Conservation (phyloP, 2,797 vertebrate species). For the Eutrigla gurnardus region DNA sequence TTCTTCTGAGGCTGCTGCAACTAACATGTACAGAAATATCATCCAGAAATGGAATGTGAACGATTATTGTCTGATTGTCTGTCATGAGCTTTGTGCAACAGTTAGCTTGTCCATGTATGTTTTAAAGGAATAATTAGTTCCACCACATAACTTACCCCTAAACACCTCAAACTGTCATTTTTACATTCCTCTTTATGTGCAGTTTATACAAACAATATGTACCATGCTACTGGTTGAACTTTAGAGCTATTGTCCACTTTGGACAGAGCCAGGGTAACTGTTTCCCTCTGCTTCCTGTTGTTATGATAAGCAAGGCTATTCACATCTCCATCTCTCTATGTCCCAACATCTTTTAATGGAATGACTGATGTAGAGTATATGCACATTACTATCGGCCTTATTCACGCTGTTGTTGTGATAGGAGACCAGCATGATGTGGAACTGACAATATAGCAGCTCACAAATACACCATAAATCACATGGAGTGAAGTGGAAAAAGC, state of each 20-base stretch:
- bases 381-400: background rate
- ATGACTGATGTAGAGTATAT: too few species aligned
- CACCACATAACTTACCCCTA: background rate
- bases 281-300: background rate
- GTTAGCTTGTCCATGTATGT: background rate
- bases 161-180: too few species aligned
- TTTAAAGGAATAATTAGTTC: background rate
- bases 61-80: too few species aligned
- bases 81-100: background rate
- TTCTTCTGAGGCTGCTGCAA: background rate
- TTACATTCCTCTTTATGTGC: too few species aligned
- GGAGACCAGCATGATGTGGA: background rate
- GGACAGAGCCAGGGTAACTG: background rate
- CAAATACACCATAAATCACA: background rate
- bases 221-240: too few species aligned
- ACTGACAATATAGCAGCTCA: background rate
- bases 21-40: background rate
- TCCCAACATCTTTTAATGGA: background rate
- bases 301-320: background rate
- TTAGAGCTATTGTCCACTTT: background rate
- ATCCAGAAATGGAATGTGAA: background rate
- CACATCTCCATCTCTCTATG: background rate
- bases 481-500: background rate
- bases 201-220: too few species aligned
- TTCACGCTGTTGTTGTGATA: background rate